These are phyloP conservation scores for Ammodytes marinus DNA, from an alignment of 2,113 vertebrate species.

Conservation along the genomic window DNA sequence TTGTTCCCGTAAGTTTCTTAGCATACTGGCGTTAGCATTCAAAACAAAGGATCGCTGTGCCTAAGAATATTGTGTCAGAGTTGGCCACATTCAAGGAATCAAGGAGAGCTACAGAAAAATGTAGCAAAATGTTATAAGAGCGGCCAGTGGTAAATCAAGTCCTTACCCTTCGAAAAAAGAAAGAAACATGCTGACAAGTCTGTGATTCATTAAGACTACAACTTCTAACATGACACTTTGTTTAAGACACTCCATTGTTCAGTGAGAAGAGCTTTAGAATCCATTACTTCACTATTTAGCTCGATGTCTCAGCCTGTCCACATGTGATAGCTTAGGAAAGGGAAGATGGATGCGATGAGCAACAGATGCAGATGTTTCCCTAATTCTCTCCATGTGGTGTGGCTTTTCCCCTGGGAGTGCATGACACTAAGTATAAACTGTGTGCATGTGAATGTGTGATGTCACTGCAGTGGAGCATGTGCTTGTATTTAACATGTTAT, in stretches of 20 bases:
- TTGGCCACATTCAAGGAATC: not conserved
- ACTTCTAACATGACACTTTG: constrained; percentile 30
- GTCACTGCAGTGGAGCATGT: constrained; percentile 72
- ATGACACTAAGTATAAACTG: constrained; percentile 51
- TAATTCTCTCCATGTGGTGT: constrained; percentile 71
- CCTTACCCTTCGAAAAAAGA: not conserved
- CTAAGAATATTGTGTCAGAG: not conserved
- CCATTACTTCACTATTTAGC: constrained; percentile 36
- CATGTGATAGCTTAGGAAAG: constrained; percentile 62
- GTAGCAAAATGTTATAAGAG: not conserved
- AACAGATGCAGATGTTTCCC: constrained; percentile 71
- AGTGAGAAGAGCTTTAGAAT: constrained; percentile 22
- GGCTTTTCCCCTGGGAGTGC: constrained; percentile 50
- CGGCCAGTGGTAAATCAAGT: not conserved
- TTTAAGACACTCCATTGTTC: constrained; percentile 46
- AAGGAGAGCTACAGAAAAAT: not conserved
- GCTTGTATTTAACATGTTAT: constrained; percentile 77
- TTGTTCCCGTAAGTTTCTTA: not conserved
- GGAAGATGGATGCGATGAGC: constrained; percentile 66
- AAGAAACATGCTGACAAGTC: not conserved
- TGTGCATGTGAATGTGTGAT: constrained; percentile 50
- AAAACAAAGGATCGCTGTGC: not conserved
- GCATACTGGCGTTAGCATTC: not conserved
- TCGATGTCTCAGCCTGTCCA: constrained; percentile 36
- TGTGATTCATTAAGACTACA: constrained; percentile 35